Evolutionary conservation across 2,888 invertebrate species (phyloP).

Genomic region (Stenoptilia bipunctidactyla): DNA sequence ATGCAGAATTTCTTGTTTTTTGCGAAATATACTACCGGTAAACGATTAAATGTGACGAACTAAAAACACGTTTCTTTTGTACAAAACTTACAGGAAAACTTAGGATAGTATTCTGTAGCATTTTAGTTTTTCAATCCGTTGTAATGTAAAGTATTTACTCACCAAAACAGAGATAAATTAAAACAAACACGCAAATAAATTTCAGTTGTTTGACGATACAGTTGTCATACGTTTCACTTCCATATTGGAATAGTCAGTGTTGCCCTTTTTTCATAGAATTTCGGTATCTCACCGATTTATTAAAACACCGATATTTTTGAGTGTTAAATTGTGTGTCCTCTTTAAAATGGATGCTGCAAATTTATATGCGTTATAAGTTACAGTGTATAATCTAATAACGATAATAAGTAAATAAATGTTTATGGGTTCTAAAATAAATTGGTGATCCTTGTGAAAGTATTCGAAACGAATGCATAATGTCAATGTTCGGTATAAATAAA

Average conservation of each 20-base stretch:
- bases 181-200: constrained; percentile 47
- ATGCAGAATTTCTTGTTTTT: constrained; percentile 11
- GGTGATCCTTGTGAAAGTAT: no score
- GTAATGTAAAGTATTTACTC: constrained; percentile 26
- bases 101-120: no score
- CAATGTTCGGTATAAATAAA: no score
- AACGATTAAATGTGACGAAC: constrained; percentile 27
- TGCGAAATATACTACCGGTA: constrained; percentile 31
- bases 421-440: no score
- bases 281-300: constrained; percentile 7
- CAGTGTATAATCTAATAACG: no score
- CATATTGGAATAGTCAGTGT: constrained; percentile 59
- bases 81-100: background rate
- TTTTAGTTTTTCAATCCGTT: constrained; percentile 5
- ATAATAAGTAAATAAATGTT: no score
- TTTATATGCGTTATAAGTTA: no score
- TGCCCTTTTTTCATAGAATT: background rate
- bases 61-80: constrained; percentile 22
- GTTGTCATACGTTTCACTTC: constrained; percentile 63
- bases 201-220: constrained; percentile 48
- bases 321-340: no score
- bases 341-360: no score
- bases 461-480: no score
- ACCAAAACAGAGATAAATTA: constrained; percentile 39
- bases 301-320: constrained; percentile 7